phyloP scores from a whole-genome alignment of 53 echinoderm and acorn worm genomes.

The Holothuria leucospilota region DNA sequence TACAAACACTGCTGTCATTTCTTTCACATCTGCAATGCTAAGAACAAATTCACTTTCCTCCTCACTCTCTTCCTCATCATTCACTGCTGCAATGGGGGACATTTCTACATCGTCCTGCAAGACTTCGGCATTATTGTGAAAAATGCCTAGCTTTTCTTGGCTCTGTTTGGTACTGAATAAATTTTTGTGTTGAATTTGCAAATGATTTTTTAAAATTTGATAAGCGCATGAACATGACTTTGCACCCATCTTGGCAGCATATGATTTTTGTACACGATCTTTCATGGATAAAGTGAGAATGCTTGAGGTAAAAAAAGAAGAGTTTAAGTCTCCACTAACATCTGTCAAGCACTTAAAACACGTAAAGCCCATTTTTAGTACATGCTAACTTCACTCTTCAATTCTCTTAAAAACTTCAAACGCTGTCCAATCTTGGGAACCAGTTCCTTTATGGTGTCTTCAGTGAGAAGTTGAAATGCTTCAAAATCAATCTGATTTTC shows the following conservation, averaged over 20 bases:
- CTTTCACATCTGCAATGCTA: background rate
- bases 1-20: conserved; percentile 25
- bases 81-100: too few species aligned
- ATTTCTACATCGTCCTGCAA: too few species aligned
- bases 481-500: conserved; percentile 10
- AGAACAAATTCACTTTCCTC: background rate
- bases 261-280: conserved; percentile 9
- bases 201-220: conserved; percentile 11
- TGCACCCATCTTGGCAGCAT: conserved; percentile 10
- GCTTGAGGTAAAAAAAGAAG: conserved; percentile 22
- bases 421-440: conserved; percentile 22
- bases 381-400: background rate
- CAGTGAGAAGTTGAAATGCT: background rate
- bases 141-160: background rate
- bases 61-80: too few species aligned
- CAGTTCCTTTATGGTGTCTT: conserved; percentile 12
- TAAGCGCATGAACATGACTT: background rate
- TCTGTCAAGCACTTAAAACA: conserved; percentile 13
- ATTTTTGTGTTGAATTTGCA: too few species aligned
- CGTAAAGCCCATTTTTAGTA: background rate
- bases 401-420: conserved; percentile 2
- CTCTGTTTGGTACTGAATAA: background rate
- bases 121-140: too few species aligned
- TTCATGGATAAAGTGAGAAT: conserved; percentile 28
- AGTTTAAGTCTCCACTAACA: conserved; percentile 7